phyloP scores from a whole-genome alignment of 2,888 invertebrate species.

The Lutraria lutraria region DNA sequence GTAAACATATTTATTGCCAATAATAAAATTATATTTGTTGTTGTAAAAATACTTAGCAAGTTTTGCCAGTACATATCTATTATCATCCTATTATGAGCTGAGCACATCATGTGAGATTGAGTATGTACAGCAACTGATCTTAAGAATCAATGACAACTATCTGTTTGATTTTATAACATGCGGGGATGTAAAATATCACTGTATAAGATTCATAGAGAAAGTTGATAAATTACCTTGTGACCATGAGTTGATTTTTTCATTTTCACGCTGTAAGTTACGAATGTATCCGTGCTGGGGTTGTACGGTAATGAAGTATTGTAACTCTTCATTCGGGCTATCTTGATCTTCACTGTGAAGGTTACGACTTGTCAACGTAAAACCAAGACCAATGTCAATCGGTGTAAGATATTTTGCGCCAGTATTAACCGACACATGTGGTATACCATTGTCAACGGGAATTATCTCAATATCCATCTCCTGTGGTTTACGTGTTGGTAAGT shows the following conservation, averaged over 20 bases:
- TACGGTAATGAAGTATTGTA: conserved; percentile 81
- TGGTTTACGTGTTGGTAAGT: conserved; percentile 79
- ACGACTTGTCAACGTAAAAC: conserved; percentile 81
- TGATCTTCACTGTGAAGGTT: conserved; percentile 82
- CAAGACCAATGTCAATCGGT: conserved; percentile 77
- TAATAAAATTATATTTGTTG: conserved; percentile 8
- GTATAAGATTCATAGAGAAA: background rate
- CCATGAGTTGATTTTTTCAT: conserved; percentile 81
- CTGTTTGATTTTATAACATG: background rate
- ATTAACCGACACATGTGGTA: conserved; percentile 84
- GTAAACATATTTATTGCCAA: background rate
- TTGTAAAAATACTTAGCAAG: background rate
- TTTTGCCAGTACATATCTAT: background rate
- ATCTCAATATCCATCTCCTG: conserved; percentile 84
- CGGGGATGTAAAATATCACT: background rate
- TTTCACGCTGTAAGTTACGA: conserved; percentile 76
- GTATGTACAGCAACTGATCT: background rate
- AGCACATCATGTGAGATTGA: background rate
- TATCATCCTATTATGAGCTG: background rate
- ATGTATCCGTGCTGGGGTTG: conserved; percentile 83
- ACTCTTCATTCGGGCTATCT: conserved; percentile 81
- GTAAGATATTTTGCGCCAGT: conserved; percentile 81
- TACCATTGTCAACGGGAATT: conserved; percentile 84
- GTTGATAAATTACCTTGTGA: conserved; percentile 84
- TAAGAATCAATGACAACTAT: background rate